Evolutionary conservation across 2,113 vertebrate genomes (phyloP).

Genomic region (Orthochromis indermauri): DNA sequence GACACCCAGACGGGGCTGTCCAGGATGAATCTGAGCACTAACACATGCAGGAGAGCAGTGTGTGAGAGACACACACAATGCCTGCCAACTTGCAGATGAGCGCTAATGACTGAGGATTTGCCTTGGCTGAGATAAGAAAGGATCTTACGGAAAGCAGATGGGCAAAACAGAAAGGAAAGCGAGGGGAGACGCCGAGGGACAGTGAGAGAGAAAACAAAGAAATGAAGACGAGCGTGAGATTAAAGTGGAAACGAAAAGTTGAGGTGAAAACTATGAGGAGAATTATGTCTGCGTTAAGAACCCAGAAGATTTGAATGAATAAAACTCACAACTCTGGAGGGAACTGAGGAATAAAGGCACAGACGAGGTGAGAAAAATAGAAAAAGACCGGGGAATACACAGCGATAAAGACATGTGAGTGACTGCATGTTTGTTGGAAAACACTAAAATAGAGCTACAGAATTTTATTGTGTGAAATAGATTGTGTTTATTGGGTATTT

Average conservation of each 20-base stretch:
- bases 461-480: neutral
- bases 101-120: constrained; percentile 73
- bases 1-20: constrained; percentile 77
- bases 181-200: constrained; percentile 72
- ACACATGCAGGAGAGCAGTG: neutral
- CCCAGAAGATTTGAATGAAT: constrained; percentile 37
- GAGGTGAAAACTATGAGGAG: constrained; percentile 25
- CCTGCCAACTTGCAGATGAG: constrained; percentile 36
- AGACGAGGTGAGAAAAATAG: neutral
- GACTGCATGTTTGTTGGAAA: neutral
- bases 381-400: neutral
- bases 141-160: neutral
- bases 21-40: neutral
- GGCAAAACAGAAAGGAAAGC: neutral
- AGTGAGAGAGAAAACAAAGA: constrained; percentile 60
- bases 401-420: neutral
- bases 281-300: constrained; percentile 31
- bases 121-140: constrained; percentile 61
- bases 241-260: neutral
- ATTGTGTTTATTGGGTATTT: neutral
- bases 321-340: neutral
- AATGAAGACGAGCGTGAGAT: constrained; percentile 1
- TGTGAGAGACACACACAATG: neutral
- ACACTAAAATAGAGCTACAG: neutral
- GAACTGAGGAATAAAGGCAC: neutral